Conservation (phyloP, 2,797 vertebrate genomes). For the Pygocentrus nattereri region DNA sequence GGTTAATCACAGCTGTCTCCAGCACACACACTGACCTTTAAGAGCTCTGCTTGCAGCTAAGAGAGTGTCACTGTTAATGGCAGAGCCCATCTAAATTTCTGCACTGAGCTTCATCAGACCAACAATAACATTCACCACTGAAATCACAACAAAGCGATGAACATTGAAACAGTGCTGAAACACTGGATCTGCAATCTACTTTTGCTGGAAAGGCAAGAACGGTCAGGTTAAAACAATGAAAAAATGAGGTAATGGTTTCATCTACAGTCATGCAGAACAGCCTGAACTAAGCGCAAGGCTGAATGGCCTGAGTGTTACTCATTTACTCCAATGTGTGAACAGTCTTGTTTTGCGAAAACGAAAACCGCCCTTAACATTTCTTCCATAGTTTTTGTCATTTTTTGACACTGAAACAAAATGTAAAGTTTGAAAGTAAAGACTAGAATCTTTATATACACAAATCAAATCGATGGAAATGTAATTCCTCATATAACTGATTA, state of each 20-base stretch:
- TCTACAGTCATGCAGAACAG: neutral
- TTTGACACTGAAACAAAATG: no score
- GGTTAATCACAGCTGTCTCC: neutral
- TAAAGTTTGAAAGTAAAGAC: no score
- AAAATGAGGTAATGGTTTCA: slow-evolving; percentile 21
- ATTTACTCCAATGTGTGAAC: neutral
- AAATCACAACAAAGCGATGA: neutral
- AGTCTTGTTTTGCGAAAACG: no score
- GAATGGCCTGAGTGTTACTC: neutral
- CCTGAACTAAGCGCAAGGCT: neutral
- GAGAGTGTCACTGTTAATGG: no score
- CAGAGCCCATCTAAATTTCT: no score
- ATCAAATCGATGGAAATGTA: no score
- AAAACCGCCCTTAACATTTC: no score
- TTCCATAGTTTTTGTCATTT: no score
- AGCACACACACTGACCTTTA: neutral
- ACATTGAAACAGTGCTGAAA: neutral
- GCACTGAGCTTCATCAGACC: slow-evolving; percentile 16
- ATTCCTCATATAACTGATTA: no score
- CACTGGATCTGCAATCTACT: neutral
- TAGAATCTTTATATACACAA: no score
- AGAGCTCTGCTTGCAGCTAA: no score
- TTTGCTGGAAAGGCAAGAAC: neutral
- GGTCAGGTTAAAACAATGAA: slow-evolving; percentile 20
- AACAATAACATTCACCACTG: neutral